Base-by-base conservation (phyloP, 2,797 vertebrate species). In the Tokudaia tokunoshimensis region DNA sequence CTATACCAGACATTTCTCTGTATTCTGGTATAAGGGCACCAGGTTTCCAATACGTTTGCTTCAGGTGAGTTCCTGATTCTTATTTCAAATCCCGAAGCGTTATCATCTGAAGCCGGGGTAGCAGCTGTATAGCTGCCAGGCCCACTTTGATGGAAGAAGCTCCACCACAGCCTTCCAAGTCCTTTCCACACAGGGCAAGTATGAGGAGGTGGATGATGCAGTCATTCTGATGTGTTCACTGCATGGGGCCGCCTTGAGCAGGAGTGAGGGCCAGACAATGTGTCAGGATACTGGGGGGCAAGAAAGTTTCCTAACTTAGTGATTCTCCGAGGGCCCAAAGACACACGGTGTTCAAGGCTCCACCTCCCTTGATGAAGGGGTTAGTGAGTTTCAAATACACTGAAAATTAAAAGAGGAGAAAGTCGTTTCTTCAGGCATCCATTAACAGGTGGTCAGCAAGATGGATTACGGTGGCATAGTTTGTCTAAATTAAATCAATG, bases 401-500 rank as follows among this genome's bases (percentile, higher is more conserved):
- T 65, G 47, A 88, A 90, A 95, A 94, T 75, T 84, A 92, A 87
- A 88, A 85, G 90, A 81, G 57, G 89, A 90, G 50, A 86, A 74
- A 72, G 74, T 92, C 52, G 0, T 76, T 76, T 93, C 91, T 92
- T 81, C 61, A 55, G 79, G 76, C 82, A 63, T 94, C 84, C 81
- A 96, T 87, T 84, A 96, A 83, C 13, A 57, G 75, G 59, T 65
- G 63, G 79, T 89, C 75, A 44, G 86, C 75, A 93, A 84, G 87
- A 86, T n/a, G 89, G 83, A 89, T 89, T 37, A 78, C 75, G 76
- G 75, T 52, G 1, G 29, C 29, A 22, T 80, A 61, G 84, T 96
- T 96, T 93, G 95, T 96, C 96, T 97, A 92, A 96, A 97, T 97
- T 89, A 97, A 95, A 94, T 93, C 93, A 89, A 24, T 65, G 76